Conservation (phyloP, 2,888 invertebrate genomes). For the Polyommatus iphigenia region DNA sequence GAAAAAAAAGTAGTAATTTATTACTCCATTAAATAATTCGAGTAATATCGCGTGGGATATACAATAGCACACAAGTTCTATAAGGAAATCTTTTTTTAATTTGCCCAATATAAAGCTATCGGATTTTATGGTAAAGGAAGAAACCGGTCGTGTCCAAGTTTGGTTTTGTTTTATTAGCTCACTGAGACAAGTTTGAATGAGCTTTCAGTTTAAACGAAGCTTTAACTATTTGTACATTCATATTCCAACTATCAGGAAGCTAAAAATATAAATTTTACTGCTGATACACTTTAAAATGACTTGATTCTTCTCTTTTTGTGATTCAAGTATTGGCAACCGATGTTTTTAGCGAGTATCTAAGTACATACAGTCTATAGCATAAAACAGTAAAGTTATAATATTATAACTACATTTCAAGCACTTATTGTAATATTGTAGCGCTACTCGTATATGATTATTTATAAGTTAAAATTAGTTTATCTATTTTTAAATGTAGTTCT, state of each 20-base stretch:
- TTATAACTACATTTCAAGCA: no score
- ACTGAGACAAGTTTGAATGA: conserved; percentile 2
- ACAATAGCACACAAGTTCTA: background rate
- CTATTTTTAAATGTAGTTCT: background rate
- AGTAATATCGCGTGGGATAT: conserved; percentile 2
- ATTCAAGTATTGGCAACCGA: background rate
- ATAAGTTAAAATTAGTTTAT: background rate
- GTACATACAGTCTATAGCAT: no score
- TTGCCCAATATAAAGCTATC: conserved; percentile 22
- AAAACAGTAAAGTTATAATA: no score
- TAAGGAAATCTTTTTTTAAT: conserved; percentile 26
- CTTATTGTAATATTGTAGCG: no score
- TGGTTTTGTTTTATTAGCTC: conserved; percentile 29
- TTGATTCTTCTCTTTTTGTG: background rate
- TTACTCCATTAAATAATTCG: conserved; percentile 15
- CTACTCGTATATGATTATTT: no score
- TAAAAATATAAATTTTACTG: background rate
- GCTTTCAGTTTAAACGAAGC: conserved; percentile 24
- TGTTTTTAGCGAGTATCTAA: no score
- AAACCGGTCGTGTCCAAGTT: conserved; percentile 30
- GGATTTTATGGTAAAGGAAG: conserved; percentile 20
- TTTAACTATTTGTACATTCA: conserved; percentile 1
- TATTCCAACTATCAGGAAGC: conserved; percentile 7
- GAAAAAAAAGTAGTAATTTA: background rate
- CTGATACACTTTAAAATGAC: background rate